A percentile compares a stretch with the other conserved stretches of the same genome.
phyloP scores from a whole-genome alignment of 1,140 invertebrate genomes.

The Nylanderia fulva region DNA sequence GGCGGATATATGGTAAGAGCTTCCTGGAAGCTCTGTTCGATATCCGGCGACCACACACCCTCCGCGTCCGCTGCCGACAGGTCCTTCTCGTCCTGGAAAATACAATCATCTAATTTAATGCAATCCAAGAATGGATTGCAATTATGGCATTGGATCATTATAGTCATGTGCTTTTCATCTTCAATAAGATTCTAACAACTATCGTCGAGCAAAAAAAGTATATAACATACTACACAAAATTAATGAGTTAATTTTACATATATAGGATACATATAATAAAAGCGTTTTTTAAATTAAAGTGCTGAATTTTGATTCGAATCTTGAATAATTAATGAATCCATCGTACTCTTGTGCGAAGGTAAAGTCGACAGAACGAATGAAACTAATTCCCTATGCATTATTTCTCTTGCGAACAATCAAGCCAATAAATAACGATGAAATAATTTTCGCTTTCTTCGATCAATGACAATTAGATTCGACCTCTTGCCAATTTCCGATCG shows the following conservation, averaged over 20 bases:
- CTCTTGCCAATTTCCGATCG: neutral
- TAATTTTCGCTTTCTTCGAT: too few species aligned
- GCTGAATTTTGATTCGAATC: too few species aligned
- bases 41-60: conserved; percentile 99
- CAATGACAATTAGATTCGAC: neutral
- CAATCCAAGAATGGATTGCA: neutral
- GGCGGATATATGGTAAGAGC: conserved; percentile 99
- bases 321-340: neutral
- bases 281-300: neutral
- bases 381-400: neutral
- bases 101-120: conserved; percentile 50
- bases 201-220: neutral
- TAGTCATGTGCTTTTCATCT: neutral
- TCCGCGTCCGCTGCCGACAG: conserved; percentile 98
- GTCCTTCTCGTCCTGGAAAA: conserved; percentile 93
- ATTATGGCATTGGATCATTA: conserved; percentile 18
- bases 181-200: neutral
- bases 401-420: neutral
- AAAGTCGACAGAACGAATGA: neutral
- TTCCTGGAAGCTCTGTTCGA: conserved; percentile 99
- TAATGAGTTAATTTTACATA: neutral
- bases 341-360: neutral
- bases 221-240: neutral
- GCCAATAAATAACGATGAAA: too few species aligned
- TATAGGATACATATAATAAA: too few species aligned